Evolutionary conservation across 2,888 invertebrate genomes (phyloP).

Genomic region (Lepidocyrtinus sp.): DNA sequence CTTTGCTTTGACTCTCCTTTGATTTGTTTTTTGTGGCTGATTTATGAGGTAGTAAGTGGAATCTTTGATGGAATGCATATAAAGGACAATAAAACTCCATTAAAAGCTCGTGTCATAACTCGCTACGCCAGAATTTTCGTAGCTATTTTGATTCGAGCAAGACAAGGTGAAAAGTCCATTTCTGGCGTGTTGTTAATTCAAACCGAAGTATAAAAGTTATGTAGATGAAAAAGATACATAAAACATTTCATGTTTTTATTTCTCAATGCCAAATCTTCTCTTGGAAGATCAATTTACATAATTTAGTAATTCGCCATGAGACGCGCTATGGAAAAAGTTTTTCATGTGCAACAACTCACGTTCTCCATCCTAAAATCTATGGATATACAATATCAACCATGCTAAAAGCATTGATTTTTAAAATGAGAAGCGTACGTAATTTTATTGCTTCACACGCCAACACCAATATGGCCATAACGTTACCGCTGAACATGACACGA

Average conservation of each 20-base stretch:
- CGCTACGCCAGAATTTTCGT: not conserved
- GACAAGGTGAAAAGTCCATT: conserved; percentile 20
- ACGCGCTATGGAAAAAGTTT: no score
- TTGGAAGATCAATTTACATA: conserved; percentile 19
- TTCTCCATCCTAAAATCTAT: no score
- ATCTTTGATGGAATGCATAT: not conserved
- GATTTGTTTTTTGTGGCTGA: not conserved
- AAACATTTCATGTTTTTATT: conserved; percentile 1
- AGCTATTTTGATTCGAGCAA: conserved; percentile 4
- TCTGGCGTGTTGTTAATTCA: not conserved
- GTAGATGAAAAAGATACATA: conserved; percentile 13
- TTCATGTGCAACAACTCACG: no score
- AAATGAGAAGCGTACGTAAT: not conserved
- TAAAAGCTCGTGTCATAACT: conserved; percentile 19
- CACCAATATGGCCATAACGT: conserved; percentile 7
- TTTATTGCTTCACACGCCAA: conserved; percentile 17
- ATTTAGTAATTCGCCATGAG: conserved; percentile 10
- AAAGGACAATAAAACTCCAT: conserved; percentile 7
- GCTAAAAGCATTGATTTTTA: conserved; percentile 13
- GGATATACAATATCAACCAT: no score
- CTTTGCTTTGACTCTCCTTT: not conserved
- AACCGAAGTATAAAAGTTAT: conserved; percentile 8
- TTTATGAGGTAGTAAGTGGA: not conserved
- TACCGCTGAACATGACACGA: not conserved
- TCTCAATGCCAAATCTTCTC: not conserved